Percentiles rank a stretch among this genome's conserved stretches.
Conservation (phyloP, 2,113 vertebrate species). For the Meleagris gallopavo region DNA sequence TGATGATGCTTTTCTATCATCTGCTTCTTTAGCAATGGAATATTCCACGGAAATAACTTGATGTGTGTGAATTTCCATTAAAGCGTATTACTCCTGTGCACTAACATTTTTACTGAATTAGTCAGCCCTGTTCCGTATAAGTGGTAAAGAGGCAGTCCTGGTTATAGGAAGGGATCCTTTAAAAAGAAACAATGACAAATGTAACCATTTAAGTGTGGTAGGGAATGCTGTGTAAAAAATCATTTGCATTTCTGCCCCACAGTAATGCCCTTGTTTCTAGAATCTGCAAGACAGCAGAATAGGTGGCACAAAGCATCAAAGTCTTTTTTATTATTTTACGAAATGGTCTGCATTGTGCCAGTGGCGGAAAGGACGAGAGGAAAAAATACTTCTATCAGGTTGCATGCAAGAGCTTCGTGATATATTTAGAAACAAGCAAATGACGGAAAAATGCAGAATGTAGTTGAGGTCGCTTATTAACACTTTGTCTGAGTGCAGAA, state of each 20-base stretch:
- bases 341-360: not conserved
- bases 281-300: not conserved
- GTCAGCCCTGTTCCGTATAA: not conserved
- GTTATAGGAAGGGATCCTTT: not conserved
- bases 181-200: not conserved
- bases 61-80: not conserved
- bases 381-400: not conserved
- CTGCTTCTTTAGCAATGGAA: not conserved
- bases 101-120: not conserved
- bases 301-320: not conserved
- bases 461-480: conserved; percentile 47
- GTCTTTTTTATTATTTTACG: not conserved
- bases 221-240: not conserved
- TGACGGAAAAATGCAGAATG: not conserved
- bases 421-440: not conserved
- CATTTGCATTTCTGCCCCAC: not conserved
- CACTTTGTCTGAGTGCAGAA: conserved; percentile 23
- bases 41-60: not conserved
- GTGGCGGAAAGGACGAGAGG: not conserved
- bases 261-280: not conserved
- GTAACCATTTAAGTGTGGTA: not conserved
- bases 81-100: not conserved
- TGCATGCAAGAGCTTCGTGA: not conserved
- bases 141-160: not conserved
- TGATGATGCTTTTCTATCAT: not conserved